Base-by-base conservation (phyloP, 2,888 invertebrate genomes). In the Phyto melanocephala region DNA sequence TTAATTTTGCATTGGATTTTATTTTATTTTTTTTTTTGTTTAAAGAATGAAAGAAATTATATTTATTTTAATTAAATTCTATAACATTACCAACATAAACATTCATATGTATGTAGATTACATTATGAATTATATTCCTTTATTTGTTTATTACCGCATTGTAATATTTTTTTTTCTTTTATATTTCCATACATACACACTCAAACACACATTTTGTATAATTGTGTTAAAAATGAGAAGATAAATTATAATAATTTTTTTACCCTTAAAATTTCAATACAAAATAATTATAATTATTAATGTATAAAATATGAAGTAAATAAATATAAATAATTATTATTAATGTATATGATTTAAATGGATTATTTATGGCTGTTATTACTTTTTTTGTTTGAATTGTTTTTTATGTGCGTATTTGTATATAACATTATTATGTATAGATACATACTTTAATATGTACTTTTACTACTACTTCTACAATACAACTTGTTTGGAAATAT, bases 401-500 rank as follows among this genome's bases (percentile, higher is more conserved):
- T 76, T 74, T n/a, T 70, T 74, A 78, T 81, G 52, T 74, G 72
- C 67, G 52, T 74, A 74, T 72, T 58, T 80, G 45, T 80, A 74
- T 77, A 62, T 71, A 42, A 52, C 56, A 54, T 76, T 72, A 47
- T 47, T 65, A 22, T 63, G 45, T 63, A 50, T 65, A 20, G 40
- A 68, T 68, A 62, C 68, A 70, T 70, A 62, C 42, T 77, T 77
- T 58, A 68, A 60, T 74, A 60, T 54, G 54, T 76, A 56, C 62
- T 58, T 33, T 45, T 72, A 17, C 24, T 65, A 56, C 54, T 15
- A 54, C 54, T 50, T 42, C 42, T 42, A 17, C 15, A 28, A 15
- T 54, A 75, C n/a, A n/a, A n/a, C 77, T 77, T 80, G 79, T 68
- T 74, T 80, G 79, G 76, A 84, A 84, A 68, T 81, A 84, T 80